A percentile compares a stretch with the other conserved stretches of the same genome.
These are phyloP conservation scores for Momotus momota DNA, from an alignment of 2,797 vertebrate genomes.

Conservation along the genomic window DNA sequence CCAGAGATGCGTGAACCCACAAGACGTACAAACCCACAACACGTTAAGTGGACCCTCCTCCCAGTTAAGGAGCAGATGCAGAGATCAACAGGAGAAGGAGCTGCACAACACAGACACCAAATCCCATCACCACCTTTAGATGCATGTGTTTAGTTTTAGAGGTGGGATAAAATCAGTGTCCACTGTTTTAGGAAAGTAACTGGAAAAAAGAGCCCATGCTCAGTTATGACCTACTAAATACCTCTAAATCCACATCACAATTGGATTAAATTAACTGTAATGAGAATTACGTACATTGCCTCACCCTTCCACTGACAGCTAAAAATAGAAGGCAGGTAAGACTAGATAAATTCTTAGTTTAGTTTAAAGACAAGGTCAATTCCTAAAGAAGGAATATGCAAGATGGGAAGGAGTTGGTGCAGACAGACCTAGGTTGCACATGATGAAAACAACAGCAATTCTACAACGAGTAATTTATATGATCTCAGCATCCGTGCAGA, in stretches of 20 bases:
- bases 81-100: neutral
- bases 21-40: neutral
- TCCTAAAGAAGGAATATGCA: neutral
- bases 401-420: neutral
- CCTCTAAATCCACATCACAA: conserved; percentile 58
- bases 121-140: neutral
- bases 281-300: conserved; percentile 37
- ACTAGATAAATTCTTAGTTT: neutral
- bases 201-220: neutral
- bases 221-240: conserved; percentile 16
- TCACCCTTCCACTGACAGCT: conserved; percentile 38
- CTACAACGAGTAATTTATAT: neutral
- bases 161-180: neutral
- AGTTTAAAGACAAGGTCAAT: no score
- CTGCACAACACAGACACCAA: neutral
- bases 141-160: neutral
- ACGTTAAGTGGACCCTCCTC: neutral
- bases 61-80: neutral
- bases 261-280: conserved; percentile 64
- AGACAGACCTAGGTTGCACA: neutral
- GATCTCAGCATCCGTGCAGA: neutral
- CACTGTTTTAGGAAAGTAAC: neutral
- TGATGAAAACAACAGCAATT: neutral
- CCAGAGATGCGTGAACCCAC: neutral
- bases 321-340: conserved; percentile 51